Percentiles rank a stretch among this genome's conserved stretches.
Conservation (phyloP, 2,113 vertebrate species). For the Porphyrio hochstetteri region DNA sequence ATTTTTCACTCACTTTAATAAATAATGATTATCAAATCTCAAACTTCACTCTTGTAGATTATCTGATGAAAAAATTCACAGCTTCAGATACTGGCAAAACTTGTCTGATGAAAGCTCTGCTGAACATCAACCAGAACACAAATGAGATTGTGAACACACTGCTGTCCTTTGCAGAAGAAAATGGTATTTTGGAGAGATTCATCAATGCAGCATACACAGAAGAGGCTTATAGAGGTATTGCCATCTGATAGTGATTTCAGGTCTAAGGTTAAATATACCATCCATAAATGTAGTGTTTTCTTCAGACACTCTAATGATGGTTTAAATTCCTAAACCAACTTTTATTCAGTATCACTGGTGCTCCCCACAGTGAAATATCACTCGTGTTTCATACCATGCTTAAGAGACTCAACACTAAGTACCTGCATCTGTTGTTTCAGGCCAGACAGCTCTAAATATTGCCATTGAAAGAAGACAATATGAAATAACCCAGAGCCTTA, state of each 20-base stretch:
- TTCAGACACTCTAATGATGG: background rate
- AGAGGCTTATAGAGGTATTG: conserved; percentile 80
- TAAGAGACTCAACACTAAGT: background rate
- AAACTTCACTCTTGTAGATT: conserved; percentile 65
- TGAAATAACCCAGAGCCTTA: conserved; percentile 75
- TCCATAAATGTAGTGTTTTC: background rate
- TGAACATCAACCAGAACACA: conserved; percentile 80
- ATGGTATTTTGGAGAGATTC: conserved; percentile 73
- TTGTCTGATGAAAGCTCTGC: conserved; percentile 83
- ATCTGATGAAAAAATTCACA: conserved; percentile 81
- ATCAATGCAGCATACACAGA: conserved; percentile 82
- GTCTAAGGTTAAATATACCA: background rate
- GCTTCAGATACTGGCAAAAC: conserved; percentile 80
- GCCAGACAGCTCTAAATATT: conserved; percentile 82
- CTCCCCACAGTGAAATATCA: background rate
- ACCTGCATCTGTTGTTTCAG: conserved; percentile 43
- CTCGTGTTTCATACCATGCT: background rate
- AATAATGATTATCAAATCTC: background rate
- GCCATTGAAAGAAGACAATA: conserved; percentile 81
- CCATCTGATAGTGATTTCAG: background rate
- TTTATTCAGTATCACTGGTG: background rate
- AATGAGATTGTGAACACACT: conserved; percentile 69
- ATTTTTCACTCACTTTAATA: background rate
- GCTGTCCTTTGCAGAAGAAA: conserved; percentile 76
- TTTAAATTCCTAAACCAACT: background rate